A percentile compares a stretch with the other conserved stretches of the same genome.
Conservation (phyloP, 2,888 invertebrate species). For the Cerastoderma edule region DNA sequence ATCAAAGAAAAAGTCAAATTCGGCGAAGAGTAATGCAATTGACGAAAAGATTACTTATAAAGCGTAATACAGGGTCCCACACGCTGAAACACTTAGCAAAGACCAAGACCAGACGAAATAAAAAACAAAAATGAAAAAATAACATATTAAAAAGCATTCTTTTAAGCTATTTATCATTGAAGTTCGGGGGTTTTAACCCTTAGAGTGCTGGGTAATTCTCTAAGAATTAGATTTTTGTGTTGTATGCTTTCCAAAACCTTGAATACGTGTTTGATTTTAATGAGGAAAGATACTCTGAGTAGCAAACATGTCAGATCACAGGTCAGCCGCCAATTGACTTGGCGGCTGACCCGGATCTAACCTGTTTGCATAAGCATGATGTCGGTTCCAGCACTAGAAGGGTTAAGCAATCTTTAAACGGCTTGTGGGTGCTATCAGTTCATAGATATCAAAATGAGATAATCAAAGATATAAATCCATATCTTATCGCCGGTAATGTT, state of each 20-base stretch:
- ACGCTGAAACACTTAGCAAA: conserved; percentile 16
- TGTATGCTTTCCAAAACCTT: neutral
- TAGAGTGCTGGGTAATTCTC: neutral
- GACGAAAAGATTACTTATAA: too few relatives aligned
- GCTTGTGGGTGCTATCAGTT: conserved; percentile 34
- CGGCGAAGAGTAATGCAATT: too few relatives aligned
- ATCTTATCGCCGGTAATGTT: conserved; percentile 59
- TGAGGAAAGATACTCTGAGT: too few relatives aligned
- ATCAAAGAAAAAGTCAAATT: too few relatives aligned
- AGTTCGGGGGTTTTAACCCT: conserved; percentile 10
- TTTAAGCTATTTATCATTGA: conserved; percentile 21
- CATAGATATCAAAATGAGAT: conserved; percentile 52
- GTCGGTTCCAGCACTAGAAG: neutral
- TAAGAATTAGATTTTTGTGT: neutral
- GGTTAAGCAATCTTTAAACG: conserved; percentile 3
- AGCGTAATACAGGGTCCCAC: too few relatives aligned
- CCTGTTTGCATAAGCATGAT: too few relatives aligned
- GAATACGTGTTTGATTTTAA: too few relatives aligned
- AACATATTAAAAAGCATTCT: conserved; percentile 23
- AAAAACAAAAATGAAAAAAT: conserved; percentile 11
- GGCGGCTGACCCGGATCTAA: too few relatives aligned
- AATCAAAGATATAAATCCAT: conserved; percentile 56
- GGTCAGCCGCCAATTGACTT: too few relatives aligned
- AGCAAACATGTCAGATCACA: too few relatives aligned
- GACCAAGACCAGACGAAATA: conserved; percentile 7